These are phyloP conservation scores for Euphonia xanthogaster DNA, from an alignment of 2,797 vertebrate species.

Conservation along the genomic window DNA sequence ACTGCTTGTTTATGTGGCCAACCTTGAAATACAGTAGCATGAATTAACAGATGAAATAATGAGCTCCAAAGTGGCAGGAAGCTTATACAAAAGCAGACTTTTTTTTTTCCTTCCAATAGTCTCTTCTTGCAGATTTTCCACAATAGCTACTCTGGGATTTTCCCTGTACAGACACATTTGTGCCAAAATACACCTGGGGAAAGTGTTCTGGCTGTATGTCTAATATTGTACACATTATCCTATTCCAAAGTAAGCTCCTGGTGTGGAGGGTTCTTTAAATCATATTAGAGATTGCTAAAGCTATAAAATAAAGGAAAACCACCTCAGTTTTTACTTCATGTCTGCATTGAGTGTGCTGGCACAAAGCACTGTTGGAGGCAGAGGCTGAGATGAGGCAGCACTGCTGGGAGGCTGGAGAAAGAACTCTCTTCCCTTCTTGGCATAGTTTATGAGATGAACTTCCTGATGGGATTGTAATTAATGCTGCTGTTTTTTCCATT, in stretches of 20 bases:
- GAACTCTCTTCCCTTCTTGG: background rate
- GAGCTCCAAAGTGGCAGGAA: background rate
- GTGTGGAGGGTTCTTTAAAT: background rate
- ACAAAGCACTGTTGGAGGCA: background rate
- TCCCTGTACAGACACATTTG: background rate
- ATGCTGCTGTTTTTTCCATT: background rate
- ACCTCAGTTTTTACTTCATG: background rate
- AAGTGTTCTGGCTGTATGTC: background rate
- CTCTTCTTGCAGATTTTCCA: background rate
- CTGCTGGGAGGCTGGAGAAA: background rate
- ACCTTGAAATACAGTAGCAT: background rate
- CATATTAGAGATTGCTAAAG: background rate
- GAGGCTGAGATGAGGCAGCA: background rate
- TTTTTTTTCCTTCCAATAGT: background rate
- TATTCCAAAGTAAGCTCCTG: background rate
- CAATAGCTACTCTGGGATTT: background rate
- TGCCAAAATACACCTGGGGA: background rate
- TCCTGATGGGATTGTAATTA: background rate
- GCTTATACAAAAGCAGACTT: background rate
- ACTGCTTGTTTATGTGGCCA: background rate
- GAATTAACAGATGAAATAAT: background rate
- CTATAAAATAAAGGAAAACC: background rate
- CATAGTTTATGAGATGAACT: background rate
- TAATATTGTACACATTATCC: accelerated
- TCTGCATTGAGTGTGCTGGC: background rate